These are phyloP conservation scores for Morone saxatilis DNA, from an alignment of 2,113 vertebrate species.

Conservation along the genomic window DNA sequence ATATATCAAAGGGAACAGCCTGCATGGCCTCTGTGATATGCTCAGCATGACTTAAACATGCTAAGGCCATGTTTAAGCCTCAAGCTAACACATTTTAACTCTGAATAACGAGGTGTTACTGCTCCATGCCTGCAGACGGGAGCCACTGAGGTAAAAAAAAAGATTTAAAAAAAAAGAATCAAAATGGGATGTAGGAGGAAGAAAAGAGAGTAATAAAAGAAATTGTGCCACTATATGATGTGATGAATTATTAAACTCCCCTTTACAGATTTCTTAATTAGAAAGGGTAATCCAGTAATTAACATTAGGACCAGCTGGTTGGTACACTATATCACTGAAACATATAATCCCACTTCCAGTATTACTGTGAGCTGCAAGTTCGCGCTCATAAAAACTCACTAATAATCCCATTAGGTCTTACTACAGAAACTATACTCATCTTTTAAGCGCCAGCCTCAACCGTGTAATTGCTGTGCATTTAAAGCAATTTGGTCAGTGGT, in stretches of 20 bases:
- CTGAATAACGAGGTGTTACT: slow-evolving; percentile 56
- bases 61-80: slow-evolving; percentile 71
- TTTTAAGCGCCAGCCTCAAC: slow-evolving; percentile 75
- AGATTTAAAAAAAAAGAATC: slow-evolving; percentile 7
- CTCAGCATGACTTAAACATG: slow-evolving; percentile 77
- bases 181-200: slow-evolving; percentile 15
- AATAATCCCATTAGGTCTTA: slow-evolving; percentile 83
- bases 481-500: slow-evolving; percentile 85
- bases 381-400: slow-evolving; percentile 67
- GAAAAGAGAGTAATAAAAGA: slow-evolving; percentile 34
- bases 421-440: slow-evolving; percentile 80
- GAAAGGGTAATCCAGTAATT: slow-evolving; percentile 82
- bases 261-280: slow-evolving; percentile 79
- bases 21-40: slow-evolving; percentile 63
- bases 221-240: slow-evolving; percentile 51
- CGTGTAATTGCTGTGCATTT: slow-evolving; percentile 84
- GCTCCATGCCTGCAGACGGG: slow-evolving; percentile 1
- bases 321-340: slow-evolving; percentile 69
- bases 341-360: slow-evolving; percentile 64
- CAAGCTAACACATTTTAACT: slow-evolving; percentile 70
- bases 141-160: slow-evolving; percentile 29
- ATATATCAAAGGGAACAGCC: slow-evolving; percentile 76
- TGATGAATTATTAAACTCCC: slow-evolving; percentile 74
- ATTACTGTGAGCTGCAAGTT: slow-evolving; percentile 58
- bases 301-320: slow-evolving; percentile 69